Conservation (phyloP, 2,888 invertebrate species). For the Argyresthia albistria region DNA sequence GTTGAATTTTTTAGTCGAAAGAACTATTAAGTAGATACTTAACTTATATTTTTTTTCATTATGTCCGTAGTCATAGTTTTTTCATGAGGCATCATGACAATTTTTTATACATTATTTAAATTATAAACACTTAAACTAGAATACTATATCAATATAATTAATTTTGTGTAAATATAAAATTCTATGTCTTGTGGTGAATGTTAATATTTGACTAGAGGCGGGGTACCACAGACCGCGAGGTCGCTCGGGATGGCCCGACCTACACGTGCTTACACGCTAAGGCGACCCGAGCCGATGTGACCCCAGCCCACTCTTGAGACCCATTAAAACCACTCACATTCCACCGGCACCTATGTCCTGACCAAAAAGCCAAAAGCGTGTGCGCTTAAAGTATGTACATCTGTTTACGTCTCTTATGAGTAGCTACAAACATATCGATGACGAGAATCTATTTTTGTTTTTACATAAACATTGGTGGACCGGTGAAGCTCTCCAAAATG, state of each 20-base stretch:
- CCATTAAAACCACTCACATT: no score
- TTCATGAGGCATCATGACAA: conserved; percentile 10
- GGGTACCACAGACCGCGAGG: conserved; percentile 29
- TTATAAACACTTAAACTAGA: conserved; percentile 70
- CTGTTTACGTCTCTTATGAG: no score
- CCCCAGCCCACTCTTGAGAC: background rate
- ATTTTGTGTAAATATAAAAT: conserved; percentile 73
- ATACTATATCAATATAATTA: conserved; percentile 72
- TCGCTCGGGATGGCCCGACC: conserved; percentile 8
- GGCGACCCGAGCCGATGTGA: background rate
- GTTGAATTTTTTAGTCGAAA: conserved; percentile 35
- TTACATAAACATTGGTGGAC: no score
- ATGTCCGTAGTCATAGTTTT: conserved; percentile 16
- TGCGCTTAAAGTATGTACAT: no score
- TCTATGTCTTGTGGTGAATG: conserved; percentile 66
- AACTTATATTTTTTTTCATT: background rate
- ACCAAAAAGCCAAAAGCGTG: no score
- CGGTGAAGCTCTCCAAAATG: no score
- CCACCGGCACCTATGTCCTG: no score
- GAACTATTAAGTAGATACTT: conserved; percentile 27
- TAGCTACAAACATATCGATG: no score
- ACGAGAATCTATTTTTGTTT: no score
- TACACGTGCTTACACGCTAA: background rate
- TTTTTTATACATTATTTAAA: conserved; percentile 49
- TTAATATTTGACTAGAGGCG: conserved; percentile 71